Percentiles rank a stretch among this genome's conserved stretches.
phyloP scores from a whole-genome alignment of 2,888 invertebrate genomes.

The Himalopsyche anomala region DNA sequence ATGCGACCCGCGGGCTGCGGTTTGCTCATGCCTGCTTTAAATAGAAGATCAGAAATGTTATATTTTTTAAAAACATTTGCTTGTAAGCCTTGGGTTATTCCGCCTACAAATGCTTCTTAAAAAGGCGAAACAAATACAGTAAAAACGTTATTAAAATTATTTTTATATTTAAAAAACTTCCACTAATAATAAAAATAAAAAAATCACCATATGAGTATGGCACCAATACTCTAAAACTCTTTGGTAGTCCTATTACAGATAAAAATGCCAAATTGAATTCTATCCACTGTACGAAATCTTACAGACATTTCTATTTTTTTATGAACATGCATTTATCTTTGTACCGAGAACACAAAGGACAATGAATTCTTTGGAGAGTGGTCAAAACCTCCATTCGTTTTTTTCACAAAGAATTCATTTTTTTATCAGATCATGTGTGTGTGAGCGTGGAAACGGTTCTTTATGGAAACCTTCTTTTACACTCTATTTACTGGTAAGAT shows the following conservation, averaged over 20 bases:
- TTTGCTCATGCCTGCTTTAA: too few relatives aligned
- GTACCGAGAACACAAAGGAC: constrained; percentile 15
- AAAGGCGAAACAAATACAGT: too few relatives aligned
- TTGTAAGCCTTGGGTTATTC: too few relatives aligned
- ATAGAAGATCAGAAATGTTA: too few relatives aligned
- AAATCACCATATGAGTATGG: too few relatives aligned
- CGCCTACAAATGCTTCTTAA: too few relatives aligned
- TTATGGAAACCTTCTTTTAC: not conserved
- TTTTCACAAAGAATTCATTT: constrained; percentile 40
- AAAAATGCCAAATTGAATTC: constrained; percentile 29
- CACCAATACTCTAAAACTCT: not conserved
- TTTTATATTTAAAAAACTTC: too few relatives aligned
- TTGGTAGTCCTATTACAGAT: not conserved
- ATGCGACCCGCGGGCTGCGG: too few relatives aligned
- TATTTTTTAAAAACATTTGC: too few relatives aligned
- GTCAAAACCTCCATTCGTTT: constrained; percentile 27
- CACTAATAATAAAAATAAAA: too few relatives aligned
- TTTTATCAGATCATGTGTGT: constrained; percentile 9
- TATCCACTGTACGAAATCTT: not conserved
- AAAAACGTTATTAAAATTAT: too few relatives aligned
- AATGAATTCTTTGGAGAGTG: constrained; percentile 5
- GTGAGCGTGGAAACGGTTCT: not conserved
- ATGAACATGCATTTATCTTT: constrained; percentile 38
- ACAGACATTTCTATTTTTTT: constrained; percentile 12
- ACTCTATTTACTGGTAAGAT: not conserved